These are phyloP conservation scores for Vanessa cardui DNA, from an alignment of 2,888 invertebrate species.

Conservation along the genomic window DNA sequence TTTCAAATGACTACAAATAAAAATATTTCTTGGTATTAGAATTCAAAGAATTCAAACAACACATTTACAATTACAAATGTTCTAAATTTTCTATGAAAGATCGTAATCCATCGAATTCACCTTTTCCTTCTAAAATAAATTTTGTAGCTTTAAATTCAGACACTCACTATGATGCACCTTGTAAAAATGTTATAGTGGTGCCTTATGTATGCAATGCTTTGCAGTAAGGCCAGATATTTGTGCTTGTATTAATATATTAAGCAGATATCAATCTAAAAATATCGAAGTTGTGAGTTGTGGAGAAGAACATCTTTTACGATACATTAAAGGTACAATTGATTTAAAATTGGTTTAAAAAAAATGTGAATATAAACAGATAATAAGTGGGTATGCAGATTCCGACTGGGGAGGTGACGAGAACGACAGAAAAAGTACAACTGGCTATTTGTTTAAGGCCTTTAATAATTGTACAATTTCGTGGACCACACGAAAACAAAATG, in stretches of 20 bases:
- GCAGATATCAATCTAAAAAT: conserved; percentile 36
- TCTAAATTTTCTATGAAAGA: conserved; percentile 42
- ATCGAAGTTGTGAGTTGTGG: neutral
- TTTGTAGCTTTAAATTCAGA: conserved; percentile 34
- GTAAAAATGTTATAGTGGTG: too few relatives aligned
- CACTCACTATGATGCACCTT: conserved; percentile 35
- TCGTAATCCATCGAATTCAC: conserved; percentile 39
- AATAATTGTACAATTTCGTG: conserved; percentile 23
- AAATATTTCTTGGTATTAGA: conserved; percentile 44
- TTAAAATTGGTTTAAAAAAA: conserved; percentile 1
- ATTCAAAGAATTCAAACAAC: conserved; percentile 34
- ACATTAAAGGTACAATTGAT: too few relatives aligned
- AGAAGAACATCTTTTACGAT: neutral
- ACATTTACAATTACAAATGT: conserved; percentile 40
- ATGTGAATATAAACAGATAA: neutral
- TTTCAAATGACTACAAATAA: conserved; percentile 42
- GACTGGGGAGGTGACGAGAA: conserved; percentile 1
- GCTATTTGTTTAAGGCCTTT: neutral
- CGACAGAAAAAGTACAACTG: conserved; percentile 7
- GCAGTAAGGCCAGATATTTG: conserved; percentile 44
- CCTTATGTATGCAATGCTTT: conserved; percentile 39
- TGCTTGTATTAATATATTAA: conserved; percentile 44
- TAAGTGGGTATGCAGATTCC: conserved; percentile 2
- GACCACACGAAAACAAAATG: conserved; percentile 31
- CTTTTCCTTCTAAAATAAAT: conserved; percentile 33